Evolutionary conservation across 2,888 invertebrate genomes (phyloP), one percentile per base, ranked within the genome.

Genomic region (Drosophila meridiana): DNA sequence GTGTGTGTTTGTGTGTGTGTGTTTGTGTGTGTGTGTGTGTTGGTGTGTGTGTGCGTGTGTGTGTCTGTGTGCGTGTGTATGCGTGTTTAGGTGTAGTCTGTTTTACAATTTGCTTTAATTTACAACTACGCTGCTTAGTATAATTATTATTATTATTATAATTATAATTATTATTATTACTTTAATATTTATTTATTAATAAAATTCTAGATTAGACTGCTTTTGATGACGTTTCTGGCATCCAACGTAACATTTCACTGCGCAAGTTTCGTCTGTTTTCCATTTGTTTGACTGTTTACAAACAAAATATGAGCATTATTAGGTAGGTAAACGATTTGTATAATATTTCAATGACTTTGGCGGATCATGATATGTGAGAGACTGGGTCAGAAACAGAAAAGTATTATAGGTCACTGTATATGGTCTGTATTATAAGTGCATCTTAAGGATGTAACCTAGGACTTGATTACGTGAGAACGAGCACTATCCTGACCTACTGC

Each of bases 141-240:
- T 76, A 76, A 80, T 75, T 66, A 78, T 76, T 70, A 79, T 76
- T 73, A 76, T 82, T 56, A 63, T 73, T 66, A 65, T 64, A 59
- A 42, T 68, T 66, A 50, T 63, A 58, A 36, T 69, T 66, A 52
- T 73, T 80, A 69, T 76, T 69, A 68, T 78, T 78, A 76, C 75
- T 74, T 78, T 88, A 80, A 80, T 90, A 75, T 74, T 73, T 78
- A 75, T 78, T 72, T 72, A 78, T 80, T 82, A 89, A 87, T 90
- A 91, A 89, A 89, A 81, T 80, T 89, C 87, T 80, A 83, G 78
- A 81, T 92, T 92, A 92, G 83, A 93, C 93, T 90, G 93, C 92
- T 91, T 93, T 93, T 90, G 93, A 93, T 91, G 93, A 92, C 92
- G 92, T 92, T 91, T 93, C 92, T 92, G 93, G 93, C 91, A 93